A percentile compares a stretch with the other conserved stretches of the same genome.
phyloP scores from a whole-genome alignment of 2,797 vertebrate genomes.

The Petrocephalus sullivani region DNA sequence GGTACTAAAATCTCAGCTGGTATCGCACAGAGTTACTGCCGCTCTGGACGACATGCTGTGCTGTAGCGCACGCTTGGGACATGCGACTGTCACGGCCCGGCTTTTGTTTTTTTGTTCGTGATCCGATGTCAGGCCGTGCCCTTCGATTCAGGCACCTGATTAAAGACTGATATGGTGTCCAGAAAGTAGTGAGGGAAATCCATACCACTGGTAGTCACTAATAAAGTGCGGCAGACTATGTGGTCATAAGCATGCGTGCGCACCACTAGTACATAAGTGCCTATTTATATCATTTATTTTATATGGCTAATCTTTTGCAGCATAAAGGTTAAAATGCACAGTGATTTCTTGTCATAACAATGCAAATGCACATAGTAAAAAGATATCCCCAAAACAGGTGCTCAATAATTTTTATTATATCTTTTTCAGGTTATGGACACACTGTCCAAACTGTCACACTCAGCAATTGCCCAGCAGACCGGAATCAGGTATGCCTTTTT shows the following conservation, averaged over 20 bases:
- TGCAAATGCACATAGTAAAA: too few relatives aligned
- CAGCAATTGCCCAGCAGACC: conserved; percentile 64
- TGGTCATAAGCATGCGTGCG: not conserved
- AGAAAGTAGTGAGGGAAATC: not conserved
- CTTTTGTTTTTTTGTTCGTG: not conserved
- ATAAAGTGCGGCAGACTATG: not conserved
- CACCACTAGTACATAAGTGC: too few relatives aligned
- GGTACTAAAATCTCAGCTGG: not conserved
- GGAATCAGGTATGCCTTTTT: conserved; percentile 74
- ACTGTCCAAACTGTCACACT: conserved; percentile 78
- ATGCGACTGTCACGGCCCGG: not conserved
- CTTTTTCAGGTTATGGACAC: conserved; percentile 81
- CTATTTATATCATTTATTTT: too few relatives aligned
- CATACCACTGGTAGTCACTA: not conserved
- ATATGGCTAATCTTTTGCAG: too few relatives aligned
- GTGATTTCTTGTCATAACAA: too few relatives aligned
- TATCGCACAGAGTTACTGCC: not conserved
- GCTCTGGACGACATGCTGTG: not conserved
- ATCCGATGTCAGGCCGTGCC: not conserved
- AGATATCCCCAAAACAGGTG: not conserved
- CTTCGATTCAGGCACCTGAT: not conserved
- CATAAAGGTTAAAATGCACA: too few relatives aligned
- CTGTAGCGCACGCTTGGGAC: not conserved
- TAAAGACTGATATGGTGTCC: not conserved
- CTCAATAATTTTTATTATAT: not conserved